Percentiles rank a stretch among this genome's conserved stretches.
Evolutionary conservation across 2,797 vertebrate species (phyloP).

Genomic region (Graptemys geographica): DNA sequence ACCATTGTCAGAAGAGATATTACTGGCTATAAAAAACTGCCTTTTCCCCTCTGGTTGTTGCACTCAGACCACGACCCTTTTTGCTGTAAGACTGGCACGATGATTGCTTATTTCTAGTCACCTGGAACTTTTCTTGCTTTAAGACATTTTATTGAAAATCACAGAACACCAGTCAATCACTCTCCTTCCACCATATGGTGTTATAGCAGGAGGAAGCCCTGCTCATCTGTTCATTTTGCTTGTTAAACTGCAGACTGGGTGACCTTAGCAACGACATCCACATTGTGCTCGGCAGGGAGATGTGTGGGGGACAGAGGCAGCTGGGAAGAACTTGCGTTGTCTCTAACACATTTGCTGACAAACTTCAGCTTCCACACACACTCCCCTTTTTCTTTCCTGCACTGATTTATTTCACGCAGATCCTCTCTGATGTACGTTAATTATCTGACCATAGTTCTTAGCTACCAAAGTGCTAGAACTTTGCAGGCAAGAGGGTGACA

Average conservation of each 20-base stretch:
- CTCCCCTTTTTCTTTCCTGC: accelerated
- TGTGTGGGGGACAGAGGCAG: neutral
- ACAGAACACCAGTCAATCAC: conserved; percentile 69
- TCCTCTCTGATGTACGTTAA: accelerated
- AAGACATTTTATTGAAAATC: conserved; percentile 73
- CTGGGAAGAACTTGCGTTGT: neutral
- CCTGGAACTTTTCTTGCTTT: conserved; percentile 73
- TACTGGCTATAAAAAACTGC: conserved; percentile 77
- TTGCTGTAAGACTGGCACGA: conserved; percentile 61
- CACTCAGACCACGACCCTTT: conserved; percentile 68
- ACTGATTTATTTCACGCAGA: neutral
- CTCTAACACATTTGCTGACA: neutral
- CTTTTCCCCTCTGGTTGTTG: conserved; percentile 59
- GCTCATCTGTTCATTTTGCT: conserved; percentile 4
- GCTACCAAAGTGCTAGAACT: neutral
- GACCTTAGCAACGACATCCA: neutral
- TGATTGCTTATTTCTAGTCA: conserved; percentile 73
- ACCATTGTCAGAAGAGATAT: conserved; percentile 81
- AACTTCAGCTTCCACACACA: neutral
- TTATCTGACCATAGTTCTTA: neutral
- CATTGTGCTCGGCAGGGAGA: neutral
- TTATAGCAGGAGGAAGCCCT: conserved; percentile 54
- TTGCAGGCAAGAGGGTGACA: neutral
- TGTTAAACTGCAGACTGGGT: conserved; percentile 32
- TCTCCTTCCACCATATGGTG: conserved; percentile 65